Evolutionary conservation across 2,888 invertebrate genomes (phyloP).

Genomic region (Homarus gammarus): DNA sequence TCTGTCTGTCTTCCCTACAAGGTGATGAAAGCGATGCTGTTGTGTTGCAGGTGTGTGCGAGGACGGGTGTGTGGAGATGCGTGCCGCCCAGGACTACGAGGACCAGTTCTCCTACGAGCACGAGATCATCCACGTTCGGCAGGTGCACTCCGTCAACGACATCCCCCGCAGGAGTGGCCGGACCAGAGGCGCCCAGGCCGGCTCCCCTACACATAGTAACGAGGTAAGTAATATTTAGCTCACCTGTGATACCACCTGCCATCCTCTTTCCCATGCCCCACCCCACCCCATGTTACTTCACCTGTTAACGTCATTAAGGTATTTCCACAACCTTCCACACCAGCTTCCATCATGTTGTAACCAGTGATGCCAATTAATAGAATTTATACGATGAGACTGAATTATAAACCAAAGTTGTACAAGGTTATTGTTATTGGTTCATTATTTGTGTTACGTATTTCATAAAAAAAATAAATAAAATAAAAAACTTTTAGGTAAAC

Average conservation of each 20-base stretch:
- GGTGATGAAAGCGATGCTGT: neutral
- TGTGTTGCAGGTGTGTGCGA: constrained; percentile 53
- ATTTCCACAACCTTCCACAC: no score
- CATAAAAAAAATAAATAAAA: no score
- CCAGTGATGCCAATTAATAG: no score
- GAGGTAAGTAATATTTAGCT: constrained; percentile 28
- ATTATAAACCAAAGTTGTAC: no score
- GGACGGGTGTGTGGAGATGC: constrained; percentile 59
- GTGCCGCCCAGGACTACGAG: constrained; percentile 58
- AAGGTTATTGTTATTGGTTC: no score
- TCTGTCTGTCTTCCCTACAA: no score
- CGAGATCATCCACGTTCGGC: constrained; percentile 67
- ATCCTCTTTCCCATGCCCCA: neutral
- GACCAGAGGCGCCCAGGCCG: constrained; percentile 14
- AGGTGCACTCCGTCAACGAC: constrained; percentile 69
- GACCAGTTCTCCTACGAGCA: constrained; percentile 66
- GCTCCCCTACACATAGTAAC: neutral
- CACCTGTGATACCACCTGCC: neutral
- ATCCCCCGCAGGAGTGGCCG: constrained; percentile 53
- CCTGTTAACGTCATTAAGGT: no score
- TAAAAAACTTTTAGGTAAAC: no score
- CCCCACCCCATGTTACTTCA: neutral
- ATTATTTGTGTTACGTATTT: no score
- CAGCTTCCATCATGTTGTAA: no score
- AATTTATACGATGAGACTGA: no score